Conservation (phyloP, 2,888 invertebrate genomes). For the Linnaemya vulpina region DNA sequence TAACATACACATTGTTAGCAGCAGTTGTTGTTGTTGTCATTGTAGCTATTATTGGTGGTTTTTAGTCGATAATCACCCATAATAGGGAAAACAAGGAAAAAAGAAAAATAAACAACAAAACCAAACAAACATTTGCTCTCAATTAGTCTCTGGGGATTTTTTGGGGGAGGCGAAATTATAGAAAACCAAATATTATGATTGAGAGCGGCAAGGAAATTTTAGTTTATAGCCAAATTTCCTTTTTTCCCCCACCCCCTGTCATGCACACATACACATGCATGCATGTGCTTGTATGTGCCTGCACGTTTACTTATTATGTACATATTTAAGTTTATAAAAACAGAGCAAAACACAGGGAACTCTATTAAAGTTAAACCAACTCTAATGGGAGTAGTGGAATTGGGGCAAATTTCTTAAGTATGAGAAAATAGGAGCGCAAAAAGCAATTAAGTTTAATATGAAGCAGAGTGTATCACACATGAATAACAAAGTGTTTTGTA, state of each 20-base stretch:
- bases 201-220: not conserved
- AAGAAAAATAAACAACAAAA: constrained; percentile 21
- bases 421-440: not conserved
- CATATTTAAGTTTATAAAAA: not conserved
- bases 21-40: constrained; percentile 18
- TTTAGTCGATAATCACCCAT: constrained; percentile 63
- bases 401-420: not conserved
- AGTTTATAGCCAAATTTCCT: constrained; percentile 31
- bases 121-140: constrained; percentile 63
- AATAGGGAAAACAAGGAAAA: constrained; percentile 18
- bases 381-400: not conserved
- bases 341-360: constrained; percentile 1
- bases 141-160: constrained; percentile 64
- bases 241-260: not conserved
- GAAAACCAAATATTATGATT: constrained; percentile 34
- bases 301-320: not conserved
- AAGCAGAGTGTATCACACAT: not conserved
- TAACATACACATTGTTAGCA: constrained; percentile 43
- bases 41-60: constrained; percentile 51
- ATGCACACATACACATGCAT: not conserved
- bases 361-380: not conserved
- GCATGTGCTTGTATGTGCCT: too few relatives aligned
- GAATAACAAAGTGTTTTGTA: too few relatives aligned
- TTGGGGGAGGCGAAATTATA: constrained; percentile 21
- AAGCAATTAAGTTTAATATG: not conserved